These are phyloP conservation scores for Rutilus rutilus DNA, from an alignment of 2,113 vertebrate species.

Conservation along the genomic window DNA sequence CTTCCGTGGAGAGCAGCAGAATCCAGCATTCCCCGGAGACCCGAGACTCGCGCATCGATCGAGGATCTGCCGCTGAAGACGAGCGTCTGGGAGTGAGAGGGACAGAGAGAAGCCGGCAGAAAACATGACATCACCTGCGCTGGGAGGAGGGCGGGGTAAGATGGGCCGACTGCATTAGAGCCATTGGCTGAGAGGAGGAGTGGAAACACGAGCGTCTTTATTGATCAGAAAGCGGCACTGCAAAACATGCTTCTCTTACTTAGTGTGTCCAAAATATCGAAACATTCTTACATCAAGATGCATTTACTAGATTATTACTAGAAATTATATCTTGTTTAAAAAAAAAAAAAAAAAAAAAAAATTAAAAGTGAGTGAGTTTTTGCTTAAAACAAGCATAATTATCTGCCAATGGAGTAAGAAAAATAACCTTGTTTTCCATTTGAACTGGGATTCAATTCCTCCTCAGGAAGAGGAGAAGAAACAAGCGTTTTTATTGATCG, in stretches of 20 bases:
- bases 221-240: slow-evolving; percentile 73
- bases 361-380: too few relatives aligned
- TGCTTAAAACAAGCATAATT: too few relatives aligned
- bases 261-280: too few relatives aligned
- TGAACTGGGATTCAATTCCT: too few relatives aligned
- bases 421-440: too few relatives aligned
- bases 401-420: too few relatives aligned
- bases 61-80: slow-evolving; percentile 88
- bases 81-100: slow-evolving; percentile 84
- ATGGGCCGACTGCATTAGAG: slow-evolving; percentile 92
- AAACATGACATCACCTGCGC: slow-evolving; percentile 81
- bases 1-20: background rate
- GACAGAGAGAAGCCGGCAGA: slow-evolving; percentile 87
- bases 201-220: slow-evolving; percentile 79
- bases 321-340: too few relatives aligned
- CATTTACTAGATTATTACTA: too few relatives aligned
- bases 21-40: background rate
- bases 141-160: slow-evolving; percentile 59
- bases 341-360: too few relatives aligned
- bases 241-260: too few relatives aligned
- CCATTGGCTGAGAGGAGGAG: slow-evolving; percentile 83
- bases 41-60: slow-evolving; percentile 85
- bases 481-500: slow-evolving; percentile 85
- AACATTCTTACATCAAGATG: too few relatives aligned
- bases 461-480: slow-evolving; percentile 59